phyloP scores from a whole-genome alignment of 2,888 invertebrate species.

The Mayetiola destructor region DNA sequence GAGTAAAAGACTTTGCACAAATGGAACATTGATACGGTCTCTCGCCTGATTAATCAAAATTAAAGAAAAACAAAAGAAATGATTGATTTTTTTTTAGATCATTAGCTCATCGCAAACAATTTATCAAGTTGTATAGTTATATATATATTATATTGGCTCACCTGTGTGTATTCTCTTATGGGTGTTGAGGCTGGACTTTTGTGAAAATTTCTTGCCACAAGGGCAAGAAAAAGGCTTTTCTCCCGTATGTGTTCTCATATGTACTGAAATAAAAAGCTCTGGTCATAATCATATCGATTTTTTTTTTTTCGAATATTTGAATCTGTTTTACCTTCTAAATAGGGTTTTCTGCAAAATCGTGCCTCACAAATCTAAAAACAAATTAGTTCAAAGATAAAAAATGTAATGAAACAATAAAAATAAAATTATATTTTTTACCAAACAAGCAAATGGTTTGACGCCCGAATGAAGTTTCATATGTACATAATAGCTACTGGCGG shows the following conservation, averaged over 20 bases:
- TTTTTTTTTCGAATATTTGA: too few relatives aligned
- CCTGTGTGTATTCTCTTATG: conserved; percentile 56
- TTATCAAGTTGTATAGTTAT: neutral
- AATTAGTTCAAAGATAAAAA: neutral
- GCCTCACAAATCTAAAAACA: conserved; percentile 48
- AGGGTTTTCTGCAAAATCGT: conserved; percentile 65
- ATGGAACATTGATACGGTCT: conserved; percentile 47
- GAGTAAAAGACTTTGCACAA: conserved; percentile 48
- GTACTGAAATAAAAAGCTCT: too few relatives aligned
- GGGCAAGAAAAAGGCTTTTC: conserved; percentile 40
- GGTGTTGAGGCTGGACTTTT: conserved; percentile 56
- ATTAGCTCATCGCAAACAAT: neutral
- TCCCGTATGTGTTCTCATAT: conserved; percentile 43
- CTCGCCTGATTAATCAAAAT: conserved; percentile 38
- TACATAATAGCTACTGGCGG: conserved; percentile 64
- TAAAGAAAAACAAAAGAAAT: conserved; percentile 9
- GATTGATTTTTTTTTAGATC: neutral
- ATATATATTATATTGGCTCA: conserved; percentile 26
- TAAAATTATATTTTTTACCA: too few relatives aligned
- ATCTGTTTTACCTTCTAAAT: too few relatives aligned
- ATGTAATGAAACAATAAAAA: neutral
- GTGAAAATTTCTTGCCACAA: conserved; percentile 55
- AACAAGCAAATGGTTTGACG: conserved; percentile 66
- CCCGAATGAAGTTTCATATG: conserved; percentile 72
- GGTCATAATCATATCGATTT: too few relatives aligned